phyloP scores from a whole-genome alignment of 2,888 invertebrate species.

The Trilocha varians region DNA sequence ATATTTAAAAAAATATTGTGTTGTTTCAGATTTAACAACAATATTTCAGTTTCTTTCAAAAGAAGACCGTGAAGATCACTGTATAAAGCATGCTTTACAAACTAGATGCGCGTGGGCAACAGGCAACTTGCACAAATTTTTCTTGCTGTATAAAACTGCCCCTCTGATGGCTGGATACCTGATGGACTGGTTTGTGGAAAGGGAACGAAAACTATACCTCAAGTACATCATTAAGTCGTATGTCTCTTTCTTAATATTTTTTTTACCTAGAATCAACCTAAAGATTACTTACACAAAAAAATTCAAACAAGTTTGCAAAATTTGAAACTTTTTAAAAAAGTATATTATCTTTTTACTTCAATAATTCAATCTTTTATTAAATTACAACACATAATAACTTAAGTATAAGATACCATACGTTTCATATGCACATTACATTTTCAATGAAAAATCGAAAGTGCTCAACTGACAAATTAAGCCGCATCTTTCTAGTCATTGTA shows the following conservation, averaged over 20 bases:
- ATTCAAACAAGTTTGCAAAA: background rate
- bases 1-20: too few relatives aligned
- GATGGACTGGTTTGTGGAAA: conserved; percentile 97
- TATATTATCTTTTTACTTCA: too few relatives aligned
- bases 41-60: conserved; percentile 86
- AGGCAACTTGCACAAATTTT: conserved; percentile 93
- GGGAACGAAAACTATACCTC: conserved; percentile 93
- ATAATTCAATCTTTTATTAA: too few relatives aligned
- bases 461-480: too few relatives aligned
- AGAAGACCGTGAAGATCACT: conserved; percentile 85
- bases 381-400: too few relatives aligned
- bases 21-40: conserved; percentile 89
- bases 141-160: conserved; percentile 89
- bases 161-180: conserved; percentile 97
- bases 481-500: too few relatives aligned
- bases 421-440: too few relatives aligned
- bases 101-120: conserved; percentile 95
- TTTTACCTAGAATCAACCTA: too few relatives aligned
- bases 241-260: conserved; percentile 68
- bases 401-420: too few relatives aligned
- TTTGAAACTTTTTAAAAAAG: background rate
- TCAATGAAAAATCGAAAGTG: too few relatives aligned
- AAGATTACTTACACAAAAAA: background rate
- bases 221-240: conserved; percentile 97
- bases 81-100: conserved; percentile 88